phyloP scores from a whole-genome alignment of 2,113 vertebrate species.

The Tringa solitaria region DNA sequence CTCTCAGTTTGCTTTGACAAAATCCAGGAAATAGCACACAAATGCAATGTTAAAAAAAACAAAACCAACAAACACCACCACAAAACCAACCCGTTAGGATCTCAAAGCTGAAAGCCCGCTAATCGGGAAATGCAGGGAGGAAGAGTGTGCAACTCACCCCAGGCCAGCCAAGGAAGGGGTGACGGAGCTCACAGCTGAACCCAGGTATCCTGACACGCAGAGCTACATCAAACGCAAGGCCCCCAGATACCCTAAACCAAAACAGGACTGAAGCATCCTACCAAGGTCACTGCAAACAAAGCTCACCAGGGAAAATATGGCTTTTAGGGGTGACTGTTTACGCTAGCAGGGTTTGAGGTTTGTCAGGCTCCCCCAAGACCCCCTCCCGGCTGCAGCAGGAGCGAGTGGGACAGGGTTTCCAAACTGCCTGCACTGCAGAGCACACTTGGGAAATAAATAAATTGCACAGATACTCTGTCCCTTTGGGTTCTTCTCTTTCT shows the following conservation, averaged over 20 bases:
- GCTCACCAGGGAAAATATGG: neutral
- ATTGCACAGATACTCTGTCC: neutral
- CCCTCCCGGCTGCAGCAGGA: neutral
- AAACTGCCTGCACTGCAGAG: neutral
- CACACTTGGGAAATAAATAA: neutral
- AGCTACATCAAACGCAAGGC: neutral
- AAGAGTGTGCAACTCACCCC: neutral
- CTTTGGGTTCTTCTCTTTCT: conserved; percentile 31
- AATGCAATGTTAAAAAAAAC: neutral
- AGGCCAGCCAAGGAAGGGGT: neutral
- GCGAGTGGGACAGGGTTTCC: neutral
- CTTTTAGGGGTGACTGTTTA: neutral
- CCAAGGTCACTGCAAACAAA: neutral
- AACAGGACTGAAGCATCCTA: neutral
- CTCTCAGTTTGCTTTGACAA: neutral
- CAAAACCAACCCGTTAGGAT: neutral
- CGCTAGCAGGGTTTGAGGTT: neutral
- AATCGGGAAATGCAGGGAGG: neutral
- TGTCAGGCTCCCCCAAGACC: neutral
- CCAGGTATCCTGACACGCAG: neutral
- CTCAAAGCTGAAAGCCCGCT: neutral
- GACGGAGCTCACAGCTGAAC: rapidly evolving
- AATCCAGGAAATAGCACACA: neutral
- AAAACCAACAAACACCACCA: neutral
- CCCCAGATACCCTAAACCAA: neutral